Base-by-base conservation (phyloP, 2,888 invertebrate species). In the Drosophila mulleri region DNA sequence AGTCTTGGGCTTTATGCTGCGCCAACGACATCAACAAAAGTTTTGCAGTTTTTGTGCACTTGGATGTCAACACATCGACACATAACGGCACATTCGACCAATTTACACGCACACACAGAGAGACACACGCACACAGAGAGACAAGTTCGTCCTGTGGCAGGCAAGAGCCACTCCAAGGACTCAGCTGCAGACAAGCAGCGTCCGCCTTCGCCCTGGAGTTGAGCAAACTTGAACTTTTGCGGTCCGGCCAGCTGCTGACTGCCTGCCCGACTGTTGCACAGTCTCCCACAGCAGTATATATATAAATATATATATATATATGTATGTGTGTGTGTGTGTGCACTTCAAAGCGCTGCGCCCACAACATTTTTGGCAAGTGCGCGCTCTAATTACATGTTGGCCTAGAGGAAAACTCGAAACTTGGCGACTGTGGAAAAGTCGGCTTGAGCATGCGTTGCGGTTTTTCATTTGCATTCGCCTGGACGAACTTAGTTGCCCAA, bases 381-480 rank as follows among this genome's bases (percentile, higher is more conserved):
- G 82, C 87, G 82, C 86, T 85, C 89, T 89, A 89, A 85, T 85
- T 85, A 85, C 84, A 88, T 85, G 88, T 89, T 82, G 83, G 77
- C 67, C 80, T 68, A 47, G 52, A 58, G 58, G 20, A 67, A 73
- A 64, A 74, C 50, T 58, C 23, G 37, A 71, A 76, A 65, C 56
- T 73, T 67, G 50, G n/a, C 37, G 39, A 66, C 62, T 54, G 37
- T 32, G 48, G 47, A 68, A 69, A 80, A 80, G 82, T 84, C 73
- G 68, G 48, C 72, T 89, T 73, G 89, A 83, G 87, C 85, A 80
- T 85, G 89, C 89, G 75, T 80, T 85, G 85, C 85, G 84, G 89
- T 78, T 78, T 89, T 84, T 73, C 80, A 84, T 89, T 85, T 85
- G 89, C 89, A 89, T 84, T 68, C 76, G 76, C 63, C 61, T 44